Percentiles rank a stretch among this genome's conserved stretches.
Conservation (phyloP, 2,113 vertebrate genomes). For the Probosciger aterrimus region DNA sequence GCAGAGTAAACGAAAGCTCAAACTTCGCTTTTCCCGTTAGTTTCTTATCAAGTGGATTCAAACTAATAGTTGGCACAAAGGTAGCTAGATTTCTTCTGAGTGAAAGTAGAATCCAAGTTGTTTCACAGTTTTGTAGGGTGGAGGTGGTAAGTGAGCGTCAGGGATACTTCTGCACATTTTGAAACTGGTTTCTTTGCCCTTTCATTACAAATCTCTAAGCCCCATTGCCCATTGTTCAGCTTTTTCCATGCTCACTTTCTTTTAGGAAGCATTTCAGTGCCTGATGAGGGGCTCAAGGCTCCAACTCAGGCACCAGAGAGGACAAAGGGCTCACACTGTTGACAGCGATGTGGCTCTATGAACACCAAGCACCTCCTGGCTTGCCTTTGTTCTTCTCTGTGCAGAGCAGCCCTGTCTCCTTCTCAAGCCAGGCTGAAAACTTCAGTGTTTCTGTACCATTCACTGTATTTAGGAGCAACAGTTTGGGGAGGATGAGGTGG, state of each 20-base stretch:
- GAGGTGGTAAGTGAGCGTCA: background rate
- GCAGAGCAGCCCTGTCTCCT: background rate
- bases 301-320: background rate
- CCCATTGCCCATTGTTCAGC: background rate
- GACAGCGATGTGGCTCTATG: background rate
- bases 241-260: background rate
- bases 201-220: background rate
- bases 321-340: rapidly evolving
- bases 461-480: background rate
- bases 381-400: background rate
- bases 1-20: background rate
- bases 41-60: background rate
- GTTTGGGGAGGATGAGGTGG: background rate
- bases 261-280: background rate
- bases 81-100: rapidly evolving
- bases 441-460: rapidly evolving
- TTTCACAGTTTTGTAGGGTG: background rate
- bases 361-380: background rate
- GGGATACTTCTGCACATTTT: background rate
- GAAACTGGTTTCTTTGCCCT: background rate
- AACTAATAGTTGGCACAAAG: background rate
- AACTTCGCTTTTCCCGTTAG: background rate
- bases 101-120: background rate
- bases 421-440: background rate
- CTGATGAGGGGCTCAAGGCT: background rate